Evolutionary conservation across 2,888 invertebrate species (phyloP), one percentile per base, ranked within the genome.

Genomic region (Drosophila anomelani): DNA sequence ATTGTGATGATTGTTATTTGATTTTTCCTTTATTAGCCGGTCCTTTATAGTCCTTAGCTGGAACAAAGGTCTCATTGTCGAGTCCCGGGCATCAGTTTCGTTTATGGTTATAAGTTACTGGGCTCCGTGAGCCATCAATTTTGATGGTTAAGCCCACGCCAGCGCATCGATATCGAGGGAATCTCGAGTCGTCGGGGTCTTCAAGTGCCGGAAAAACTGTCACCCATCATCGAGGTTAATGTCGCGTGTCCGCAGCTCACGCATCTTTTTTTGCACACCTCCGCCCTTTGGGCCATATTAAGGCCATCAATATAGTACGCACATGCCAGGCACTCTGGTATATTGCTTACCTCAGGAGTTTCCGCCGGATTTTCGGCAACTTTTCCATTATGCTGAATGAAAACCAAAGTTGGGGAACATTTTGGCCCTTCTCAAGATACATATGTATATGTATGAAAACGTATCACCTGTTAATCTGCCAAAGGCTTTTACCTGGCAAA

Each of bases 81-180:
- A 51, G 36, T 29, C 7, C 47, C 12, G 3, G 41, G 41, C 60
- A 23, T 34, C 32, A 29, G 55, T 41, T 68, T 56, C 68, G 68
- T 68, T 68, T 68, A 68, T 68, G 68, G 36, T 56, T 67, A 49
- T 56, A 67, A 68, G 68, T 67, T 56, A 68, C 68, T 56, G 68
- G 39, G n/a, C 68, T 49, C 29, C 41, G 49, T 68, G 49, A 68
- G 68, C 68, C 68, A 68, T 68, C 68, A 68, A 67, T 56, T 68
- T 68, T 68, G 68, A 68, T 68, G 68, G 56, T 6, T n/a, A 20
- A 20, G 36, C 34, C 41, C 59, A 70, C 41, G 68, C 56, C 36
- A 36, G 39, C 29, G 29, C 23, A 44, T 39, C 13, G 38, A 60
- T 32, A 15, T 13, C n/a, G 29, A n/a, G 2, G 9, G 26, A 13